Evolutionary conservation across 2,888 invertebrate species (phyloP), one percentile per base, ranked within the genome.

Genomic region (Thysanoteuthis rhombus): DNA sequence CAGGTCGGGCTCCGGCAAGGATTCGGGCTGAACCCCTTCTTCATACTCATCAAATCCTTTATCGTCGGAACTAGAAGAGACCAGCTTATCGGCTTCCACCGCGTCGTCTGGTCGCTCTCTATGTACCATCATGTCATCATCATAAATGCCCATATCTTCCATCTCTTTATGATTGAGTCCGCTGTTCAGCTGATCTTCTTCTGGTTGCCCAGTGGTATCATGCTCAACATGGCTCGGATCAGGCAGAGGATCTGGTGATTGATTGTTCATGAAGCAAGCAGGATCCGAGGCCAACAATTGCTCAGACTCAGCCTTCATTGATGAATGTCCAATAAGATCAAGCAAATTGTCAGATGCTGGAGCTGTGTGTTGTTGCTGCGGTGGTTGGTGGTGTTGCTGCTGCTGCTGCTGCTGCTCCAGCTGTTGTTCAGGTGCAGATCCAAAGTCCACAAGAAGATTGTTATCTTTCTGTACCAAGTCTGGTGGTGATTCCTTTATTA

Each of bases 91-190:
- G 40, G 94, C 94, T 42, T 94, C 94, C 19, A 94, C 93, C 36
- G 94, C 94, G 42, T 94, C 94, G 92, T 94, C 89, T 36, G 92
- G 89, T 45, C 94, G 94, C 25, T 94, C 93, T 94, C 94, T 94
- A 58, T 94, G 45, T 90, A 40, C 94, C 94, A 93, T 94, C 94
- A 93, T 94, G 94, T 96, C 39, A 93, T 96, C 96, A 94, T 96
- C 96, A 94, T 96, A 96, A 89, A 96, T 95, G 6, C 96, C 96
- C 92, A 95, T 94, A 52, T 96, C 96, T 91, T 94, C 94, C 93
- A 96, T 94, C 52, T 95, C 93, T 94, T 75, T 93, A 47, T 42
- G 93, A 90, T 93, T 93, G 92, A 38, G 93, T 93, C 40, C 93
- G 92, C 39, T 94, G 94, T n/a, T 90, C 89, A 58, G 58, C 36